These are phyloP conservation scores for Drepana arcuata DNA, from an alignment of 1,140 invertebrate genomes.

Conservation along the genomic window DNA sequence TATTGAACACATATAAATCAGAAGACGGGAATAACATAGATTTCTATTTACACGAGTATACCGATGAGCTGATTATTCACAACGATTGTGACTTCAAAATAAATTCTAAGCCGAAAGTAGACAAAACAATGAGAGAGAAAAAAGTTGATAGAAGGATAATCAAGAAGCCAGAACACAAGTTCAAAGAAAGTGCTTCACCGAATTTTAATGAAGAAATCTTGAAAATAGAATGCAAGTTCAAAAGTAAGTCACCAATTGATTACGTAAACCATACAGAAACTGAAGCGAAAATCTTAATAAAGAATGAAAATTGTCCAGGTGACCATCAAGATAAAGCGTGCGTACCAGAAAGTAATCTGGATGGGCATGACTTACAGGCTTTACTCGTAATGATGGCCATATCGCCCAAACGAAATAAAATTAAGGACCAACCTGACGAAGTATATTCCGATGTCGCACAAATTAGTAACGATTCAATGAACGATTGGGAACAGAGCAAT, in stretches of 20 bases:
- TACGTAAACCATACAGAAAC: no score
- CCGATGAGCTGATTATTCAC: conserved; percentile 20
- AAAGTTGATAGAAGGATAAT: no score
- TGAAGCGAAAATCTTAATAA: no score
- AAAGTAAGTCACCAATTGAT: no score
- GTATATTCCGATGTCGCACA: conserved; percentile 1
- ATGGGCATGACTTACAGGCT: conserved; percentile 33
- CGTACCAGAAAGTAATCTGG: conserved; percentile 2
- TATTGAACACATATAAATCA: not conserved
- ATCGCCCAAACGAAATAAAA: conserved; percentile 22
- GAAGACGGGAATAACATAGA: conserved; percentile 5
- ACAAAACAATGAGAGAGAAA: not conserved
- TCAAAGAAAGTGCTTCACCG: no score
- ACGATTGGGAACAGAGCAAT: no score
- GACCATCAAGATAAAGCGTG: no score
- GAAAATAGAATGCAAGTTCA: conserved; percentile 6
- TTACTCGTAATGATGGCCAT: conserved; percentile 50
- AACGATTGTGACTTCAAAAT: conserved; percentile 35
- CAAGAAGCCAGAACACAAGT: no score
- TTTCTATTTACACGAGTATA: conserved; percentile 7
- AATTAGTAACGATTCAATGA: not conserved
- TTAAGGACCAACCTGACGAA: conserved; percentile 7
- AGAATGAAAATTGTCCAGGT: no score
- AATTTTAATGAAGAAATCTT: conserved; percentile 10
- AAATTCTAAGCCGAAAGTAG: conserved; percentile 9